Evolutionary conservation across 2,888 invertebrate species (phyloP).

Genomic region (Caenorhabditis macrosperma): DNA sequence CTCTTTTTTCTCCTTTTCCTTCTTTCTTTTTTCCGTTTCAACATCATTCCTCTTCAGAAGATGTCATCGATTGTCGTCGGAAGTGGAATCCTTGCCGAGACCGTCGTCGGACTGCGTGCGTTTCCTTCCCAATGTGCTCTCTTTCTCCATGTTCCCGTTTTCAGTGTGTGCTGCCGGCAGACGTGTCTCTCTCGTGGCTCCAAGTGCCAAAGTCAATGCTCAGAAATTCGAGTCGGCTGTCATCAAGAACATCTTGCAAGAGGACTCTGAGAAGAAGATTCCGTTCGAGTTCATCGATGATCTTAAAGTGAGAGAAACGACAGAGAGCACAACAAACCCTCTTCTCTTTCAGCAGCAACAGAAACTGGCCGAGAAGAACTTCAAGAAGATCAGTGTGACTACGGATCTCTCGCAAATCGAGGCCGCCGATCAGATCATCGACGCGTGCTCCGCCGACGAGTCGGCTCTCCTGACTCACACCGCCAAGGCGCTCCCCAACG

Average conservation of each 20-base stretch:
- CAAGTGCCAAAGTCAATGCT: conserved; percentile 54
- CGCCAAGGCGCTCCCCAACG: conserved; percentile 47
- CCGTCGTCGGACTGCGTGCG: conserved; percentile 54
- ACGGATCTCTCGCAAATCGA: conserved; percentile 55
- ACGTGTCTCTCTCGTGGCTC: conserved; percentile 55
- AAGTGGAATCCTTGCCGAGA: conserved; percentile 58
- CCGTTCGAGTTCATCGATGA: conserved; percentile 60
- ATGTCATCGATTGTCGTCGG: conserved; percentile 61
- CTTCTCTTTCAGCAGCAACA: conserved; percentile 48
- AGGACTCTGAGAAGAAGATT: conserved; percentile 60
- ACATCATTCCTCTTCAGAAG: conserved; percentile 18
- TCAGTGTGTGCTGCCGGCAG: conserved; percentile 56
- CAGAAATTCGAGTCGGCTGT: conserved; percentile 54
- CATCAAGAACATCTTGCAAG: conserved; percentile 54
- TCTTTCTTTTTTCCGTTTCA: neutral
- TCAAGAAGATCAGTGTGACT: conserved; percentile 51
- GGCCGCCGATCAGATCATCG: conserved; percentile 57
- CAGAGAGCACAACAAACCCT: neutral
- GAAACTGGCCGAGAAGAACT: conserved; percentile 51
- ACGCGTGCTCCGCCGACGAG: conserved; percentile 53
- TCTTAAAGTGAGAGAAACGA: conserved; percentile 13
- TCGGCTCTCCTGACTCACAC: conserved; percentile 42
- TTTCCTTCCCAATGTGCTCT: no score
- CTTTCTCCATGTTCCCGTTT: no score
- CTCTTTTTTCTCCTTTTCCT: conserved; percentile 10